Conservation (phyloP, 2,113 vertebrate genomes). For the Glaucidium brasilianum region DNA sequence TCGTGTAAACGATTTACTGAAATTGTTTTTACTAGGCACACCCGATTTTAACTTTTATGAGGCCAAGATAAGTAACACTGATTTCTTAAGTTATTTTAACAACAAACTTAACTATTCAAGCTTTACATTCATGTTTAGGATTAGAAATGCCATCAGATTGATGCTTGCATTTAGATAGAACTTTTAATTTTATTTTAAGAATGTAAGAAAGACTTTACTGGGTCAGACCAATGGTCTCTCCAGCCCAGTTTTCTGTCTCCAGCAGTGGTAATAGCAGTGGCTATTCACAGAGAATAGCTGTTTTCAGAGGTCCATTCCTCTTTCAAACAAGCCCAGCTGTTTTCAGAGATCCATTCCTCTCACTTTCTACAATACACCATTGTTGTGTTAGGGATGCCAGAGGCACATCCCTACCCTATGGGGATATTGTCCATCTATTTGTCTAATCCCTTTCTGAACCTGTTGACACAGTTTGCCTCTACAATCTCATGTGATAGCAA, state of each 20-base stretch:
- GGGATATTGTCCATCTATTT: background rate
- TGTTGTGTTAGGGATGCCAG: background rate
- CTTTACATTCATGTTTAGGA: background rate
- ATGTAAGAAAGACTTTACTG: background rate
- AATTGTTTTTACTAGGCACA: background rate
- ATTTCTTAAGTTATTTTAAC: background rate
- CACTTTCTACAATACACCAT: background rate
- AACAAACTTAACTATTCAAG: background rate
- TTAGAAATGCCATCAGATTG: background rate
- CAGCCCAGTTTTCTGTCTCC: background rate
- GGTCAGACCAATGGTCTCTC: background rate
- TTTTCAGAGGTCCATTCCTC: background rate
- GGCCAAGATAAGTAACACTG: background rate
- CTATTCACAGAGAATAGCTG: background rate
- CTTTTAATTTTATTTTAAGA: background rate
- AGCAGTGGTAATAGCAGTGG: background rate
- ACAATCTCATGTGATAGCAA: background rate
- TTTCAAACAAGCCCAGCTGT: background rate
- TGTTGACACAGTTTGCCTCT: background rate
- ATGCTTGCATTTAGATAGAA: background rate
- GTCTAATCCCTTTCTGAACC: background rate
- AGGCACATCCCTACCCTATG: background rate
- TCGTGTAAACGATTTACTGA: background rate
- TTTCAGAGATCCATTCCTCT: background rate
- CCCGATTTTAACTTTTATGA: background rate